Percentiles rank a stretch among this genome's conserved stretches.
Evolutionary conservation across 2,797 vertebrate genomes (phyloP).

Genomic region (Typhlichthys subterraneus): DNA sequence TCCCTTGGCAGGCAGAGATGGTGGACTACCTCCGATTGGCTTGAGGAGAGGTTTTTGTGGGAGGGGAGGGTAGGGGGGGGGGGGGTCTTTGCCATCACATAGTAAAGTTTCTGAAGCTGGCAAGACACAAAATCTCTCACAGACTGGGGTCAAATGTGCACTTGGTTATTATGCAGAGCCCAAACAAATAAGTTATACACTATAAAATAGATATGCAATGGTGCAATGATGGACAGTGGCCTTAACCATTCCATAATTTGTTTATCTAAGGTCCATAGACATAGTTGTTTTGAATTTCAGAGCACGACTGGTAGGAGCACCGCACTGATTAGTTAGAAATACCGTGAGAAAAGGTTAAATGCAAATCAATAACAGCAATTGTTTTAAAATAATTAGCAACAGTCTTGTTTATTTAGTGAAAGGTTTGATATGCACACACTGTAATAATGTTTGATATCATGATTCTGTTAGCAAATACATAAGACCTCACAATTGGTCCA

Average conservation of each 20-base stretch:
- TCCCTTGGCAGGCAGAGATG: conserved; percentile 88
- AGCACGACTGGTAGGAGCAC: too few relatives aligned
- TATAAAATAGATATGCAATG: neutral
- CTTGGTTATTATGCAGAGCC: conserved; percentile 8
- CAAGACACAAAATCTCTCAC: conserved; percentile 40
- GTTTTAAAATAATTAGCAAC: neutral
- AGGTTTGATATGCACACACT: neutral
- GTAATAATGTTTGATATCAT: neutral
- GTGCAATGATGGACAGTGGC: neutral
- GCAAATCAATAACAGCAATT: conserved; percentile 9
- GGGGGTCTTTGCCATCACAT: conserved; percentile 64
- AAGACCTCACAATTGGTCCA: too few relatives aligned
- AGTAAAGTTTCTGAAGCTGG: conserved; percentile 63
- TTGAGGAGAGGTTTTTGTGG: conserved; percentile 64
- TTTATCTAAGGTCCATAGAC: conserved; percentile 13
- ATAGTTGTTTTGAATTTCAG: too few relatives aligned
- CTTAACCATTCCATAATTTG: neutral
- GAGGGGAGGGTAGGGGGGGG: conserved; percentile 72
- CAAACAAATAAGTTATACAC: conserved; percentile 6
- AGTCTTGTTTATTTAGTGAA: neutral
- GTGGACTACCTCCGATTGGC: conserved; percentile 84
- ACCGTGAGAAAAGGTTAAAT: neutral
- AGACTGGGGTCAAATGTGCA: conserved; percentile 15
- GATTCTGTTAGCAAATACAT: neutral
- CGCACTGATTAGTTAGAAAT: too few relatives aligned